Conservation (phyloP, 2,888 invertebrate genomes). For the Apodemia duryi region DNA sequence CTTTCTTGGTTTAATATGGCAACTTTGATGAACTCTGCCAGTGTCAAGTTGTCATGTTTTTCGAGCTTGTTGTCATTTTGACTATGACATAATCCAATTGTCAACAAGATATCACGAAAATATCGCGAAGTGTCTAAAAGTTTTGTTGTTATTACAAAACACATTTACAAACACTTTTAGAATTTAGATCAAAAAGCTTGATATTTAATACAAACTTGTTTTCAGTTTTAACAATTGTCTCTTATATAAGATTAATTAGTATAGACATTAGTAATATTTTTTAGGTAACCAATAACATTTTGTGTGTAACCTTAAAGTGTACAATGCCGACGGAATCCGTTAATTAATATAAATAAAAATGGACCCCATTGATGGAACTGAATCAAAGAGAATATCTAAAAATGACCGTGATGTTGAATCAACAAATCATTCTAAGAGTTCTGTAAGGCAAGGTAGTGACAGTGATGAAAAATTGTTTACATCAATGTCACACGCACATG, state of each 20-base stretch:
- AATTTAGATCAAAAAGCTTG: background rate
- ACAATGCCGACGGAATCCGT: conserved; percentile 62
- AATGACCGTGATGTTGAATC: conserved; percentile 49
- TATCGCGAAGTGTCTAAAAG: conserved; percentile 10
- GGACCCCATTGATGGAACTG: conserved; percentile 58
- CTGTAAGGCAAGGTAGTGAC: conserved; percentile 45
- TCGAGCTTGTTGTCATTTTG: no score
- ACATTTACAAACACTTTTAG: background rate
- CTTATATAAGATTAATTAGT: background rate
- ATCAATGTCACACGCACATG: conserved; percentile 52
- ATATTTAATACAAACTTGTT: background rate
- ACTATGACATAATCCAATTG: background rate
- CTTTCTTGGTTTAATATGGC: no score
- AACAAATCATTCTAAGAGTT: conserved; percentile 42
- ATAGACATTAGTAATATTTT: background rate
- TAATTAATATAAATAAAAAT: conserved; percentile 53
- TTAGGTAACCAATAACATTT: conserved; percentile 3
- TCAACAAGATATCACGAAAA: conserved; percentile 7
- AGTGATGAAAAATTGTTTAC: conserved; percentile 54
- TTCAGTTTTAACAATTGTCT: background rate
- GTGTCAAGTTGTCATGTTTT: no score
- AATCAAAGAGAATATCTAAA: conserved; percentile 44
- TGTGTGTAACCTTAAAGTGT: conserved; percentile 56
- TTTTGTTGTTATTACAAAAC: conserved; percentile 12
- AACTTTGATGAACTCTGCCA: no score